These are phyloP conservation scores for Theocolax elegans DNA, from an alignment of 1,140 invertebrate species.

Conservation along the genomic window DNA sequence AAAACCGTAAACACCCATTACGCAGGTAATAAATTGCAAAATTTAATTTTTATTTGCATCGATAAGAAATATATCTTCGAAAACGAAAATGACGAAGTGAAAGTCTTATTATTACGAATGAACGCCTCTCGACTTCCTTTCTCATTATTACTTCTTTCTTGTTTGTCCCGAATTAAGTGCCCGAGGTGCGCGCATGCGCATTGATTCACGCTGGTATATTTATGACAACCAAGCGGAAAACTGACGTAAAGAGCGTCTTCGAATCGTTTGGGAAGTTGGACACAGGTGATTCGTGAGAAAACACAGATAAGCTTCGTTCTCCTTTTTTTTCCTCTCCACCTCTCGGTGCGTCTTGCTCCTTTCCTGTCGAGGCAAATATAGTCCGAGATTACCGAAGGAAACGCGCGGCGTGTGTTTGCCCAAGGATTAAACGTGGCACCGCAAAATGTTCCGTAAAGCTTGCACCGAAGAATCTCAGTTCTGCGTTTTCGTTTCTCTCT, in stretches of 20 bases:
- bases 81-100: neutral
- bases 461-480: neutral
- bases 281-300: conserved; percentile 46
- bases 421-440: conserved; percentile 40
- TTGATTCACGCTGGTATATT: too few relatives aligned
- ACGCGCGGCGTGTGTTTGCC: conserved; percentile 44
- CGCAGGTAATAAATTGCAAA: neutral
- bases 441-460: neutral
- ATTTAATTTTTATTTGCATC: neutral
- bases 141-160: conserved; percentile 1
- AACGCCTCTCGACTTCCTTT: neutral
- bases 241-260: too few relatives aligned
- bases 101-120: conserved; percentile 2
- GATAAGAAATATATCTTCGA: conserved; percentile 16
- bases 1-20: neutral
- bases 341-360: too few relatives aligned
- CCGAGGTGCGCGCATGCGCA: neutral
- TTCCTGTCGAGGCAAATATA: too few relatives aligned
- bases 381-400: conserved; percentile 45
- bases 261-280: too few relatives aligned
- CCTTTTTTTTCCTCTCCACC: neutral
- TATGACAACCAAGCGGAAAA: too few relatives aligned
- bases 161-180: conserved; percentile 1
- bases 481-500: too few relatives aligned
- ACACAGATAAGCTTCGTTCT: conserved; percentile 44